Conservation (phyloP, 1,140 invertebrate genomes). For the Steinernema feltiae region DNA sequence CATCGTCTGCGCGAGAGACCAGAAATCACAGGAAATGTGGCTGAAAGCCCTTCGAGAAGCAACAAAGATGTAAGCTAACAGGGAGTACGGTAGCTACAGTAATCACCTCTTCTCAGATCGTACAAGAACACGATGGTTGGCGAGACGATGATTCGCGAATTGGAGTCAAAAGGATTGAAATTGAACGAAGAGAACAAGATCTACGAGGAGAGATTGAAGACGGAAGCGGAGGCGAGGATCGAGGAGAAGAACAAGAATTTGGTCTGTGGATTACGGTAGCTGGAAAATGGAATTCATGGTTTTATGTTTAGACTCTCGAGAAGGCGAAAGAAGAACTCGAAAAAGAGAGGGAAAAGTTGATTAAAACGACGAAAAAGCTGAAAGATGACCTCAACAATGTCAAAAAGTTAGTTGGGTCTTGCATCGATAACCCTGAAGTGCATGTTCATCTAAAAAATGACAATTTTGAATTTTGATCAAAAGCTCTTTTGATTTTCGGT, state of each 20-base stretch:
- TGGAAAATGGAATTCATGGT: background rate
- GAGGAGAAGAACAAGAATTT: slow-evolving; percentile 51
- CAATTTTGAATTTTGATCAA: background rate
- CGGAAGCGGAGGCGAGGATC: slow-evolving; percentile 46
- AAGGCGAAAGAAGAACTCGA: slow-evolving; percentile 38
- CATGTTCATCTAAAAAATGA: background rate
- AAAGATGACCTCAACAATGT: slow-evolving; percentile 43
- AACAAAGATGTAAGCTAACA: slow-evolving; percentile 40
- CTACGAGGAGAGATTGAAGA: slow-evolving; percentile 55
- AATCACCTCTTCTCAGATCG: slow-evolving; percentile 52
- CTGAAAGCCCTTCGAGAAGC: slow-evolving; percentile 37
- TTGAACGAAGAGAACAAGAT: slow-evolving; percentile 61
- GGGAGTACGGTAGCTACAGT: background rate
- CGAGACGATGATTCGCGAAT: slow-evolving; percentile 60
- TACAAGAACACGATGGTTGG: slow-evolving; percentile 60
- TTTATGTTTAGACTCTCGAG: slow-evolving; percentile 27
- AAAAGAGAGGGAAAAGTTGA: slow-evolving; percentile 39
- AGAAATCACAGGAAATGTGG: slow-evolving; percentile 37
- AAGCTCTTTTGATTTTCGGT: background rate
- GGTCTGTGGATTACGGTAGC: slow-evolving; percentile 21
- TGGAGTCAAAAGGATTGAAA: slow-evolving; percentile 60
- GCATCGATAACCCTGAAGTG: background rate
- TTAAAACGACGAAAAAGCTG: slow-evolving; percentile 39
- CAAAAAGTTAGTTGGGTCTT: slow-evolving; percentile 27
- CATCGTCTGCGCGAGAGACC: slow-evolving; percentile 37